A percentile compares a stretch with the other conserved stretches of the same genome.
phyloP scores from a whole-genome alignment of 2,113 vertebrate genomes.

The Pelvicachromis taeniatus region DNA sequence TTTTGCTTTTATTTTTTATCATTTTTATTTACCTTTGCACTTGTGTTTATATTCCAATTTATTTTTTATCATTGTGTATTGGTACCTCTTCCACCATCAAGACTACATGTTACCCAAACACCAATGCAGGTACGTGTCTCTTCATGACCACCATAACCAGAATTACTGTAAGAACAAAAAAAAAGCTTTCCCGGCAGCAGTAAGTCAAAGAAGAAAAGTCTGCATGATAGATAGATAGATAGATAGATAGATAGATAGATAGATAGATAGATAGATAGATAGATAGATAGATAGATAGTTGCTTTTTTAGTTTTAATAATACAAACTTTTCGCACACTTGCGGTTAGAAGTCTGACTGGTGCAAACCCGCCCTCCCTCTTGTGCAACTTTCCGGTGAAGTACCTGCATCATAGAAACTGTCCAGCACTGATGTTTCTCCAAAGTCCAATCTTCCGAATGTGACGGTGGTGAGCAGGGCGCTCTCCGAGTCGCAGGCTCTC shows the following conservation, averaged over 20 bases:
- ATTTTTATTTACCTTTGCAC: background rate
- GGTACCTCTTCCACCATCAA: background rate
- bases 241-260: background rate
- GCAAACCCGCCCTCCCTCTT: background rate
- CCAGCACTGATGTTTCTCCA: slow-evolving; percentile 84
- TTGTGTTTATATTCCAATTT: background rate
- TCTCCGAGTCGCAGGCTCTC: slow-evolving; percentile 84
- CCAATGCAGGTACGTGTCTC: background rate
- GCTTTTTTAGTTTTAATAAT: no score
- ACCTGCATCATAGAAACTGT: slow-evolving; percentile 94
- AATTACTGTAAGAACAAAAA: background rate
- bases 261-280: no score
- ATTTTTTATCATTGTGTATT: background rate
- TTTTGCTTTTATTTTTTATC: background rate
- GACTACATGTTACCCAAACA: background rate
- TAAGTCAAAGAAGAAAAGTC: background rate
- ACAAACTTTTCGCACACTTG: no score
- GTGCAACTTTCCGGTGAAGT: background rate
- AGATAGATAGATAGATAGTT: no score
- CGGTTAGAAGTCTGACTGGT: background rate
- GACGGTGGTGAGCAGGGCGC: slow-evolving; percentile 81
- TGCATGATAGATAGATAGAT: background rate
- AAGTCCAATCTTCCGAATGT: slow-evolving; percentile 88
- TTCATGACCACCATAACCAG: background rate
- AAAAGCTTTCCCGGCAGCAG: background rate